Evolutionary conservation across 2,113 vertebrate species (phyloP), one percentile per base, ranked within the genome.

Genomic region (Megalops atlanticus): DNA sequence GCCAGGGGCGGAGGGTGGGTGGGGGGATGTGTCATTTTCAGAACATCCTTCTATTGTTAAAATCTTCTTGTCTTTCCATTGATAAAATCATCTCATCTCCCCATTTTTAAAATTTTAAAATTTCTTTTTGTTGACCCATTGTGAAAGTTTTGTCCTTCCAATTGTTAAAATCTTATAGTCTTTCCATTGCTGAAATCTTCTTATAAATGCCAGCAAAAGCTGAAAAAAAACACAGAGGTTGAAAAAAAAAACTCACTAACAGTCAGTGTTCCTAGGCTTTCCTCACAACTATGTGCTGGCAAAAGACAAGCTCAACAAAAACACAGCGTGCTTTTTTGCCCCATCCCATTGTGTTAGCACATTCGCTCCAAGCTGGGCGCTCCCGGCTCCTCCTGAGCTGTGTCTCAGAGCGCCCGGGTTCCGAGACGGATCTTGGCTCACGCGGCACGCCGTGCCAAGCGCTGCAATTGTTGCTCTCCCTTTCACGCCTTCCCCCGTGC

Each of bases 251-350:
- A 93, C 93, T 86, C 91, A 91, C 91, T n/a, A n/a, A 92, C 92
- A 93, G 89, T 92, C 87, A 93, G 90, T 92, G 92, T 92, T 93
- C 91, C 94, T 93, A 92, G 90, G 92, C 89, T 93, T 89, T 92
- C 84, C 88, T 90, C 89, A 85, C 90, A 92, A 89, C 91, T 91
- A 93, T 93, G 92, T 89, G 82, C 87, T 84, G 88, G 91, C 90
- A 91, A 92, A 94, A 94, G 93, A 94, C 92, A 94, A 91, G 92
- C 91, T 88, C 88, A 92, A 93, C 90, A 93, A 93, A 93, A 92
- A 87, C 92, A 90, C 92, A 91, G 91, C 80, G 92, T 91, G 92
- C 38, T 92, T 92, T 92, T 93, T 93, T 92, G 92, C 85, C 88
- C 91, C 69, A 85, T 78, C 85, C 91, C 85, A 93, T 94, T 94